Evolutionary conservation across 2,888 invertebrate genomes (phyloP).

Genomic region (Acanthosoma haemorrhoidale): DNA sequence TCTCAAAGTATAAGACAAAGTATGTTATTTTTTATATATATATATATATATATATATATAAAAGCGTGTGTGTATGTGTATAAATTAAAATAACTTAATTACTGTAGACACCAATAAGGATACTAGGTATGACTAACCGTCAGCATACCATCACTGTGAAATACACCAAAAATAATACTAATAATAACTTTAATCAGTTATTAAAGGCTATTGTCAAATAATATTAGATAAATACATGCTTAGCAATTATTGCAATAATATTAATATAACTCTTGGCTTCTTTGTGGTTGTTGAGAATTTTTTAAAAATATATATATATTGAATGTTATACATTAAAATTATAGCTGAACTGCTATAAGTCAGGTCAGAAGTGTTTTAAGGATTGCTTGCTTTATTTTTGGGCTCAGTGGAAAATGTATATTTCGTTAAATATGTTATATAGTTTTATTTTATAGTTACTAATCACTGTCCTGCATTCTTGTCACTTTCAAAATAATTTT

Average conservation of each 20-base stretch:
- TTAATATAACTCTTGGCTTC: neutral
- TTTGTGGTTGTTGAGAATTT: neutral
- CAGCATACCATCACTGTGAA: neutral
- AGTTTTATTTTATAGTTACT: conserved; percentile 17
- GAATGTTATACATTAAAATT: too few species aligned
- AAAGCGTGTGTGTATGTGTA: neutral
- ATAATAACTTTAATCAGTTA: conserved; percentile 1
- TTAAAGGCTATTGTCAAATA: conserved; percentile 5
- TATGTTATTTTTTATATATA: conserved; percentile 21
- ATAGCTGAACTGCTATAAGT: neutral
- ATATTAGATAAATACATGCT: conserved; percentile 6
- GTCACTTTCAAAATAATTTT: too few species aligned
- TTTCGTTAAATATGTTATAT: conserved; percentile 24
- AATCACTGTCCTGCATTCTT: neutral
- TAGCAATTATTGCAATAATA: neutral
- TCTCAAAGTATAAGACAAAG: conserved; percentile 27
- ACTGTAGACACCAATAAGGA: neutral
- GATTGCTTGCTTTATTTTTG: neutral
- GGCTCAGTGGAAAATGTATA: conserved; percentile 18
- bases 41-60: neutral
- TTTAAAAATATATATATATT: too few species aligned
- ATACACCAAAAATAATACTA: conserved; percentile 7
- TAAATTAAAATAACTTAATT: neutral
- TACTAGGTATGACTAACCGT: neutral
- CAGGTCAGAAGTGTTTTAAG: neutral